These are phyloP conservation scores for Pleuronectes platessa DNA, from an alignment of 2,113 vertebrate genomes.

Conservation along the genomic window DNA sequence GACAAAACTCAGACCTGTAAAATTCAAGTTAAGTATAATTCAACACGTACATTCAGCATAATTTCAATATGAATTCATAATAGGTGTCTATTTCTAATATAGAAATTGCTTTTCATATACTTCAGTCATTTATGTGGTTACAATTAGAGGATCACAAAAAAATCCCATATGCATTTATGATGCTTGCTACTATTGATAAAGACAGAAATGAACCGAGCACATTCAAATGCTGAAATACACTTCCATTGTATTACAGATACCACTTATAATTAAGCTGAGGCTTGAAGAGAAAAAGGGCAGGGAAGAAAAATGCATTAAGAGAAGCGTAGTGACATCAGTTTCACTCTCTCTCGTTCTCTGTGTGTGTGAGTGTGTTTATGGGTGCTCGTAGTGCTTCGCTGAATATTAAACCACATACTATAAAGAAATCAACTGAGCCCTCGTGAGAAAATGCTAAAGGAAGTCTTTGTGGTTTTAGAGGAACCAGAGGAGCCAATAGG, in stretches of 20 bases:
- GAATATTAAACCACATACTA: constrained; percentile 81
- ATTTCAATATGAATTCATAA: constrained; percentile 60
- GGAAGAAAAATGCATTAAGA: constrained; percentile 65
- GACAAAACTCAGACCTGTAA: constrained; percentile 35
- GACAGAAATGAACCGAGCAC: constrained; percentile 72
- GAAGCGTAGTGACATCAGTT: constrained; percentile 67
- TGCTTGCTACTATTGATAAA: constrained; percentile 75
- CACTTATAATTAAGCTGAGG: constrained; percentile 80
- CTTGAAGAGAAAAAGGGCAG: constrained; percentile 68
- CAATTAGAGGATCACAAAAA: constrained; percentile 70
- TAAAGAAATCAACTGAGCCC: constrained; percentile 70
- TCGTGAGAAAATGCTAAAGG: constrained; percentile 77
- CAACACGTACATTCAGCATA: constrained; percentile 9
- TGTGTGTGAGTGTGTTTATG: constrained; percentile 49
- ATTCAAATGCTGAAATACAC: constrained; percentile 76
- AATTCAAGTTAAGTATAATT: constrained; percentile 1
- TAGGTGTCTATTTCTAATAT: constrained; percentile 55
- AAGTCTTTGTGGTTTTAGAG: constrained; percentile 81
- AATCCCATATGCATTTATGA: constrained; percentile 77
- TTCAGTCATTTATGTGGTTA: constrained; percentile 68
- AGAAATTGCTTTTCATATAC: constrained; percentile 60
- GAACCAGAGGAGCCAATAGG: constrained; percentile 74
- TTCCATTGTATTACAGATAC: constrained; percentile 78
- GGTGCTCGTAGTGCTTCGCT: constrained; percentile 61
- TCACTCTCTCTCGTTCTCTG: constrained; percentile 7